Conservation (phyloP, 2,113 vertebrate genomes). For the Clinocottus analis region DNA sequence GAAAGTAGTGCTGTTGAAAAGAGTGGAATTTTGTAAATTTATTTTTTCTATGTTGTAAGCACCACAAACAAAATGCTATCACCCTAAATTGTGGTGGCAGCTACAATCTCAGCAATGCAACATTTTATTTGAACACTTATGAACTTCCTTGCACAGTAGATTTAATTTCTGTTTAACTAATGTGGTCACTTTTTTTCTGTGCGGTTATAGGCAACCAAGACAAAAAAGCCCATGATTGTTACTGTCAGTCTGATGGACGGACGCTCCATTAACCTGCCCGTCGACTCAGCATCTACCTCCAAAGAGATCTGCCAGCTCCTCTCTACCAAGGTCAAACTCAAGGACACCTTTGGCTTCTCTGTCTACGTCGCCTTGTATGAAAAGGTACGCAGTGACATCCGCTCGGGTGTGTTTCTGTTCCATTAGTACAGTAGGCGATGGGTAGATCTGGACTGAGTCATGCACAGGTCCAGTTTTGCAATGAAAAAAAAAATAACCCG, state of each 20-base stretch:
- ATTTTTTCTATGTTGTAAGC: too few species aligned
- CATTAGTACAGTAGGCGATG: neutral
- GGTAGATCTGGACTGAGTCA: too few species aligned
- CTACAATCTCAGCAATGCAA: neutral
- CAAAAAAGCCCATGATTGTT: slow-evolving; percentile 88
- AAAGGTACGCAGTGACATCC: slow-evolving; percentile 83
- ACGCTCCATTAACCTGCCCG: slow-evolving; percentile 83
- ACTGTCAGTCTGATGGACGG: slow-evolving; percentile 89
- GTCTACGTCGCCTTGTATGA: slow-evolving; percentile 93
- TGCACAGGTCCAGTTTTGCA: too few species aligned
- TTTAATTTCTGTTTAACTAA: neutral
- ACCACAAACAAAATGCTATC: neutral
- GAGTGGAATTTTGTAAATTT: neutral
- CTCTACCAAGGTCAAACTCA: slow-evolving; percentile 85
- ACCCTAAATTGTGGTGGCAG: neutral
- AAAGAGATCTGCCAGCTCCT: slow-evolving; percentile 89
- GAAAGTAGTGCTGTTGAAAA: neutral
- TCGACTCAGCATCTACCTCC: slow-evolving; percentile 93
- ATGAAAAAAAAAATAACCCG: too few species aligned
- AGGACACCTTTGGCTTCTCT: slow-evolving; percentile 92
- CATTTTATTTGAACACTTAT: neutral
- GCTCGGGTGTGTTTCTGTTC: neutral
- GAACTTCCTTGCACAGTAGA: neutral
- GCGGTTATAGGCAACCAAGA: slow-evolving; percentile 89
- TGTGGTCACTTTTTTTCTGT: neutral